phyloP scores from a whole-genome alignment of 2,888 invertebrate species.

The Amblyjoppa proteus region DNA sequence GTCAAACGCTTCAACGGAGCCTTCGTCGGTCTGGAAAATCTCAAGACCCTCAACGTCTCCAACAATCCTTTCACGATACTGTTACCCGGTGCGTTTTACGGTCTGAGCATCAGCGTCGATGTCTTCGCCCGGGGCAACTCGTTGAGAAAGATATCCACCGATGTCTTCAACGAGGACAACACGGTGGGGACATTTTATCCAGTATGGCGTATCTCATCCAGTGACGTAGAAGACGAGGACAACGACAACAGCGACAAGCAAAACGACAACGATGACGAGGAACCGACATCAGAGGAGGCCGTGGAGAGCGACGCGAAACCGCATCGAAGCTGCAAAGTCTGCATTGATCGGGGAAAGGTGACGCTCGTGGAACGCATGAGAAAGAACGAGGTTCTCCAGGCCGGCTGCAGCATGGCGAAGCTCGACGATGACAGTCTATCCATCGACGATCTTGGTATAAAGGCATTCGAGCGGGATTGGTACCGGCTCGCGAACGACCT shows the following conservation, averaged over 20 bases:
- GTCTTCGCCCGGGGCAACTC: constrained; percentile 70
- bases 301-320: too few species aligned
- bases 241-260: too few species aligned
- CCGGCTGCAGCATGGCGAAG: constrained; percentile 57
- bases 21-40: constrained; percentile 71
- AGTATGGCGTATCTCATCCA: too few species aligned
- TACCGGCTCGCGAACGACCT: constrained; percentile 65
- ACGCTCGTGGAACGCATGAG: constrained; percentile 52
- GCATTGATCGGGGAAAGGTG: constrained; percentile 66
- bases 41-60: constrained; percentile 73
- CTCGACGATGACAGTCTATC: constrained; percentile 36
- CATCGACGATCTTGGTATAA: constrained; percentile 64
- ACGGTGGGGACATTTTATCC: too few species aligned
- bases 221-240: too few species aligned
- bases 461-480: constrained; percentile 73
- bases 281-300: neutral
- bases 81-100: constrained; percentile 71
- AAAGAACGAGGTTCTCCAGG: constrained; percentile 45
- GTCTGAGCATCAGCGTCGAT: constrained; percentile 63
- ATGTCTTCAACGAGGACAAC: constrained; percentile 68
- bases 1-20: constrained; percentile 19
- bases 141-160: constrained; percentile 72
- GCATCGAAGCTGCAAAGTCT: constrained; percentile 62
- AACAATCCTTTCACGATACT: constrained; percentile 69
- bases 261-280: constrained; percentile 23